Evolutionary conservation across 2,113 vertebrate species (phyloP).

Genomic region (Anseranas semipalmata): DNA sequence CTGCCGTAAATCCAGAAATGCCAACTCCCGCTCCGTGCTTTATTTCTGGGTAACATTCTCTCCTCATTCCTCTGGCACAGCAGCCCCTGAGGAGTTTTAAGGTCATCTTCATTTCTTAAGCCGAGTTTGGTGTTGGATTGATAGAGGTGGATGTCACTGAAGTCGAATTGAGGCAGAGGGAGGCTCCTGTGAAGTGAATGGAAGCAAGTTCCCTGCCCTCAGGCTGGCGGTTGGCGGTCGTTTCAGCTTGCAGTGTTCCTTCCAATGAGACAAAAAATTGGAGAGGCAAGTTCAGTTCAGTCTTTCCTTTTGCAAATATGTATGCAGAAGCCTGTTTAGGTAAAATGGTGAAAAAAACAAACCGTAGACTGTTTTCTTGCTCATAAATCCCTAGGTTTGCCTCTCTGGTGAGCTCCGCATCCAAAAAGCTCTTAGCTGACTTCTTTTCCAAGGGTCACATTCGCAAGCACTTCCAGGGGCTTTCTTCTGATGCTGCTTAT

Average conservation of each 20-base stretch:
- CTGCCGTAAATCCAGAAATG: not conserved
- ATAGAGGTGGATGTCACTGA: not conserved
- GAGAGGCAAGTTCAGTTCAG: not conserved
- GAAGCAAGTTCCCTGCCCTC: not conserved
- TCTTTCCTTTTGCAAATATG: not conserved
- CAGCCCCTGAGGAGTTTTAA: not conserved
- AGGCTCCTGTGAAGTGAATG: not conserved
- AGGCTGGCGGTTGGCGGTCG: accelerated
- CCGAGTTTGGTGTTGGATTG: not conserved
- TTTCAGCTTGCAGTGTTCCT: not conserved
- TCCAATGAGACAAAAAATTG: not conserved
- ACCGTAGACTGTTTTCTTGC: not conserved
- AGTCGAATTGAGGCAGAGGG: not conserved
- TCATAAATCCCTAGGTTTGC: not conserved
- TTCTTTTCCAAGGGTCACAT: not conserved
- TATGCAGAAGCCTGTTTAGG: not conserved
- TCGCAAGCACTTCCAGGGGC: not conserved
- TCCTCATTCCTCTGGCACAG: not conserved
- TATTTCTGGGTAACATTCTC: not conserved
- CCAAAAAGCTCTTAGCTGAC: not conserved
- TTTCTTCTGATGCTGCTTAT: not conserved
- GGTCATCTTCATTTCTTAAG: not conserved
- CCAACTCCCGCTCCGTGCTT: not conserved
- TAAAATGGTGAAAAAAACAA: not conserved
- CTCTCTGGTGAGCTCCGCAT: not conserved